A percentile compares a stretch with the other conserved stretches of the same genome.
Conservation (phyloP, 2,113 vertebrate genomes). For the Telmatochromis brichardi region DNA sequence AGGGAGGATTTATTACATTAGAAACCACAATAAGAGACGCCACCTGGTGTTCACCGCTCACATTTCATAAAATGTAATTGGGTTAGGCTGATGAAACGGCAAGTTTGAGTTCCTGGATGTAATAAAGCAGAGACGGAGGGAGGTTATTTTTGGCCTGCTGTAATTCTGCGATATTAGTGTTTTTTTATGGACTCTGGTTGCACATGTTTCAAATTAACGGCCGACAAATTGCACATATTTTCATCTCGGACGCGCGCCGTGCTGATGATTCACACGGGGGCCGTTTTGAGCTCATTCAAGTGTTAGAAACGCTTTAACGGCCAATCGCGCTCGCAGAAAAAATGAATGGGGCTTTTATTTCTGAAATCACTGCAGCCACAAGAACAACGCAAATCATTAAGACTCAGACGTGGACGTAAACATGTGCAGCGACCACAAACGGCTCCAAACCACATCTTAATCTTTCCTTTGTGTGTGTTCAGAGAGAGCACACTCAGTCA, state of each 20-base stretch:
- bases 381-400: not conserved
- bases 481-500: not conserved
- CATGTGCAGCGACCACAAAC: not conserved
- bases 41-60: not conserved
- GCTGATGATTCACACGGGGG: not conserved
- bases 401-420: not conserved
- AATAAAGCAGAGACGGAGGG: not conserved
- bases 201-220: not conserved
- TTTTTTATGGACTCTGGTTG: not conserved
- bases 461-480: not conserved
- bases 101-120: not conserved
- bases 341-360: not conserved
- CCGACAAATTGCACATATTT: not conserved
- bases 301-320: not conserved
- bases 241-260: not conserved
- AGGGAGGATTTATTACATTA: not conserved
- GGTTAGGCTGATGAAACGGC: not conserved
- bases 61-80: not conserved
- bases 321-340: not conserved
- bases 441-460: not conserved
- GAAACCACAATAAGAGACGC: not conserved
- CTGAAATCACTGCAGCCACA: not conserved
- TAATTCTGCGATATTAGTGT: not conserved
- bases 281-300: not conserved
- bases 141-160: not conserved